A percentile compares a stretch with the other conserved stretches of the same genome.
Conservation (phyloP, 1,140 invertebrate genomes). For the Trissolcus basalis region DNA sequence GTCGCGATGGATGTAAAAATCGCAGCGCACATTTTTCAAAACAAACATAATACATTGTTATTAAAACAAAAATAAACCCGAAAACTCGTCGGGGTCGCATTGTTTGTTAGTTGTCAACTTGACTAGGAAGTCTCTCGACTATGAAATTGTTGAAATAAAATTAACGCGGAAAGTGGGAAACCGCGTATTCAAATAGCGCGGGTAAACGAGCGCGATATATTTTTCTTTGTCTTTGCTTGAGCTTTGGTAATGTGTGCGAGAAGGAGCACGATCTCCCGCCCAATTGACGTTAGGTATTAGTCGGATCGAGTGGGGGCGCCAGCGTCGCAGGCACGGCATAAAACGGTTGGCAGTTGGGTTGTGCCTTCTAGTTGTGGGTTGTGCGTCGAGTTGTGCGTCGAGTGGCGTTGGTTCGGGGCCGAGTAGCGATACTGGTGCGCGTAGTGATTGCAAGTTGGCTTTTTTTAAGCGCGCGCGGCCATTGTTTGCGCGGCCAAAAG, state of each 20-base stretch:
- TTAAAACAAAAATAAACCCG: no score
- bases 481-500: conserved; percentile 2
- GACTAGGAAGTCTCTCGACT: no score
- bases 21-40: no score
- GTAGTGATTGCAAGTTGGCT: neutral
- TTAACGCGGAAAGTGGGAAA: neutral
- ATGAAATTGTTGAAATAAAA: no score
- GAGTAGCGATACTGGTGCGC: neutral
- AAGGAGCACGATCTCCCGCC: neutral
- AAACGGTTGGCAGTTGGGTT: neutral
- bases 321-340: neutral
- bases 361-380: conserved; percentile 6
- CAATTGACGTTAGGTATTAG: neutral
- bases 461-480: neutral
- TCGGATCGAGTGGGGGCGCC: neutral
- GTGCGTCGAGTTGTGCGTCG: neutral
- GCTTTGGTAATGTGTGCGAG: neutral
- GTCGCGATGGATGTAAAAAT: no score
- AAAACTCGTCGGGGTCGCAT: no score
- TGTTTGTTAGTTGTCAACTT: no score
- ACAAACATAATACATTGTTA: no score
- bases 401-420: neutral
- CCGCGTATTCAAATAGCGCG: neutral
- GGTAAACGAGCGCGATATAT: neutral
- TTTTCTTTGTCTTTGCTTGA: neutral